Conservation (phyloP, 2,888 invertebrate genomes). For the Cephalotes varians region DNA sequence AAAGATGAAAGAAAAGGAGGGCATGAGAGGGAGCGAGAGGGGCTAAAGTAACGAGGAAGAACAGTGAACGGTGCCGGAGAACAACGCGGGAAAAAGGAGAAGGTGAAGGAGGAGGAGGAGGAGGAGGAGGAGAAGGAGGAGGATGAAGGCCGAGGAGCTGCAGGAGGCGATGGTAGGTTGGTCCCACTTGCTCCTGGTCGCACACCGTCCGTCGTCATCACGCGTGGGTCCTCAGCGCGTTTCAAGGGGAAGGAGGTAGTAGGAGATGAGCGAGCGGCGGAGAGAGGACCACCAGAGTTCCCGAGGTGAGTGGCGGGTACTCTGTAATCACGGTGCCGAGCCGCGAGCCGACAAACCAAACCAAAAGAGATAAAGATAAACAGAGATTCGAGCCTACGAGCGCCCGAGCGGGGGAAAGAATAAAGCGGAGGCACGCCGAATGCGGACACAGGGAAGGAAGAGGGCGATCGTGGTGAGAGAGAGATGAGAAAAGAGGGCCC, state of each 20-base stretch:
- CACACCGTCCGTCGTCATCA: constrained; percentile 49
- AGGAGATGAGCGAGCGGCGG: constrained; percentile 62
- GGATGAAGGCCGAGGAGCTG: constrained; percentile 24
- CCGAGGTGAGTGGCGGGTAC: constrained; percentile 85
- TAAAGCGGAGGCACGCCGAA: constrained; percentile 53
- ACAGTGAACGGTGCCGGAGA: constrained; percentile 9
- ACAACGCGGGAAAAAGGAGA: background rate
- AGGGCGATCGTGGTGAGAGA: background rate
- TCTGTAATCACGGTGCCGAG: constrained; percentile 85
- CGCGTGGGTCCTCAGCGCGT: constrained; percentile 40
- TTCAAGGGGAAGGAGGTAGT: constrained; percentile 17
- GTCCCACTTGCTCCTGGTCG: constrained; percentile 50
- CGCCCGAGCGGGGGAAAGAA: constrained; percentile 75
- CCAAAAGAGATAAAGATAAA: constrained; percentile 86
- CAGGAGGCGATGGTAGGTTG: constrained; percentile 40
- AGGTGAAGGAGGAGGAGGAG: background rate
- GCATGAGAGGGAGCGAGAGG: background rate
- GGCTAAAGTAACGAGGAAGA: constrained; percentile 36
- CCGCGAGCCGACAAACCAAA: constrained; percentile 86
- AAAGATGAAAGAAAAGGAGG: constrained; percentile 24
- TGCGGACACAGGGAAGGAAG: constrained; percentile 42
- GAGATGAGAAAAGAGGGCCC: constrained; percentile 11
- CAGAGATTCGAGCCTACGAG: constrained; percentile 85
- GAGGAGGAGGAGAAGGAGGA: background rate
- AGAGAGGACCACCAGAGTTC: constrained; percentile 85